Evolutionary conservation across 2,888 invertebrate genomes (phyloP), one percentile per base, ranked within the genome.

Genomic region (Chrysotoxum bicinctum): DNA sequence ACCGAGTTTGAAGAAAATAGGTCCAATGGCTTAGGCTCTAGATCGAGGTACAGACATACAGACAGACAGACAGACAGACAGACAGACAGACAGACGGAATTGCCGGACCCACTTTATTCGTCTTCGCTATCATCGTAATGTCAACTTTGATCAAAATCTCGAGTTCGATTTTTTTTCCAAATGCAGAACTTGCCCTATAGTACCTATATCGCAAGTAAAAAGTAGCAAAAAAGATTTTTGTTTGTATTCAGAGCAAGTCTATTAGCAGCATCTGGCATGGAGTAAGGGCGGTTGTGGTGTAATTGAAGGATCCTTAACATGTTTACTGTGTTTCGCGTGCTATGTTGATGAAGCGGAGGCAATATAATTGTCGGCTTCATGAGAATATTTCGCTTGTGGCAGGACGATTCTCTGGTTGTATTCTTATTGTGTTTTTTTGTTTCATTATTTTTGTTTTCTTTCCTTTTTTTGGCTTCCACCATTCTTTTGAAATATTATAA

Each of bases 271-370:
- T 30, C 21, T 62, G 26, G 26, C 9, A 32, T 26, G 32, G 21
- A 48, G 2, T 37, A 58, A 52, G 30, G 19, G 30, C 23, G 45
- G 37, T 16, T 52, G 58, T 69, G 68, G 68, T 64, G 58, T 85
- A 85, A 85, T 69, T 85, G 85, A 85, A 77, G 76, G 35, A 81
- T 68, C 54, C 73, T 85, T 74, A 69, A 80, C 70, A 72, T 73
- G 64, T 69, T 76, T 37, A 81, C 62, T 68, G 48, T 77, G 30
- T 56, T 50, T 50, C 50, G 50, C n/a, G 35, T 32, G 35, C 48
- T 37, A 19, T 48, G 72, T 81, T 81, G 73, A 73, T 81, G 62
- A 81, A 81, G 73, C 77, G 64, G 16, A 68, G 69, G n/a, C n/a
- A 69, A n/a, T 23, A 64, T 81, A 77, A 81, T 85, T 85, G 85